Percentiles rank a stretch among this genome's conserved stretches.
Conservation (phyloP, 2,113 vertebrate species). For the Siniperca knerii region DNA sequence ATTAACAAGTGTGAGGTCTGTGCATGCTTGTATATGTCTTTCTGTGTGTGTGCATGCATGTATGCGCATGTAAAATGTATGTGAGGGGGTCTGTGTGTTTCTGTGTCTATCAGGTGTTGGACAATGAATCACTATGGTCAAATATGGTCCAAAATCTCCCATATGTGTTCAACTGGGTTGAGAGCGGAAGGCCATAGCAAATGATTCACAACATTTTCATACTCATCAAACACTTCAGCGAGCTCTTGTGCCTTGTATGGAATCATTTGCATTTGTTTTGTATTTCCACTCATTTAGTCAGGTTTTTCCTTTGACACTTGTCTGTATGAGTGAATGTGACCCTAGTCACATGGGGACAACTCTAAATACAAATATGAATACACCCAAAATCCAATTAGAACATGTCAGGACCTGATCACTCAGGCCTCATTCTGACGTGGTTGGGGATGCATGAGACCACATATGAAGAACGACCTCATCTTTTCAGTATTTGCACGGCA, state of each 20-base stretch:
- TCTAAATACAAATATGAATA: slow-evolving; percentile 6
- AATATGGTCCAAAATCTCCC: neutral
- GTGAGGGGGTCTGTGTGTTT: neutral
- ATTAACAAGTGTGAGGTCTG: slow-evolving; percentile 71
- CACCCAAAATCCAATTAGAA: slow-evolving; percentile 2
- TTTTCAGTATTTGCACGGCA: neutral
- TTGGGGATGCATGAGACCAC: neutral
- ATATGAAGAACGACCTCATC: slow-evolving; percentile 1
- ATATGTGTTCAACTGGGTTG: neutral
- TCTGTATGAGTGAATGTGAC: neutral
- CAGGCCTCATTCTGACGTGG: neutral
- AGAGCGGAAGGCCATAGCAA: neutral
- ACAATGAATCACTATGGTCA: slow-evolving; percentile 9
- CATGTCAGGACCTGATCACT: neutral
- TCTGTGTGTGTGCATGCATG: neutral
- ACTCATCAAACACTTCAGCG: neutral
- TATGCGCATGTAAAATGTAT: neutral
- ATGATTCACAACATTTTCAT: neutral
- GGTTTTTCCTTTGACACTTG: neutral
- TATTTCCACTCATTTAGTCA: neutral
- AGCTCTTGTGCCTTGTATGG: neutral
- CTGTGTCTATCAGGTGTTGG: neutral
- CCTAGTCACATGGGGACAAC: neutral
- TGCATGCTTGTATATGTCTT: neutral
- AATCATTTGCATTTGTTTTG: neutral